Evolutionary conservation across 1,140 invertebrate genomes (phyloP).

Genomic region (Papilio polyxenes): DNA sequence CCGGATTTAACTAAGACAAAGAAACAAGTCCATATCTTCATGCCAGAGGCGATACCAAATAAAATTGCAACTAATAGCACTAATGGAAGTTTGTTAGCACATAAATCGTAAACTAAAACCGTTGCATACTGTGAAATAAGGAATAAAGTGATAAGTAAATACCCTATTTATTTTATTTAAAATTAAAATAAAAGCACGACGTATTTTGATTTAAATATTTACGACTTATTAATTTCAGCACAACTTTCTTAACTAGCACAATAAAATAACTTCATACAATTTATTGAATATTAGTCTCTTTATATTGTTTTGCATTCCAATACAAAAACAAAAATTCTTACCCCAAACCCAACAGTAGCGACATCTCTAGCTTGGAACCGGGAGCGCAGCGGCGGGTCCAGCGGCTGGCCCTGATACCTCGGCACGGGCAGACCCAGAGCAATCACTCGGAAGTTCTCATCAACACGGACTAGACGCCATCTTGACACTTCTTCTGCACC

Average conservation of each 20-base stretch:
- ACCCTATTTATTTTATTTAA: not conserved
- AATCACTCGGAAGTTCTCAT: constrained; percentile 95
- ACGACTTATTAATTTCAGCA: not conserved
- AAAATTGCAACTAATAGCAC: constrained; percentile 55
- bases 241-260: not conserved
- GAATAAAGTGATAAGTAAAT: not conserved
- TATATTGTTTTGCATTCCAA: no score
- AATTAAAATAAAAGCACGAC: not conserved
- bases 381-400: constrained; percentile 97
- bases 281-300: no score
- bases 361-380: constrained; percentile 96
- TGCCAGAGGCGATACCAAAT: constrained; percentile 82
- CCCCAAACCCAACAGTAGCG: constrained; percentile 84
- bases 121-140: not conserved
- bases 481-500: constrained; percentile 88
- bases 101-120: constrained; percentile 49
- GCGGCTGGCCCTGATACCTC: constrained; percentile 93
- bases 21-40: constrained; percentile 85
- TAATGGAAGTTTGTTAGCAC: constrained; percentile 66
- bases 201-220: not conserved
- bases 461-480: constrained; percentile 94
- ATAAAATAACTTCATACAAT: not conserved
- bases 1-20: constrained; percentile 69
- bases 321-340: constrained; percentile 50
- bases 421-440: constrained; percentile 94